These are phyloP conservation scores for Strigamia maritima DNA, from an alignment of 2,888 invertebrate genomes.

Conservation along the genomic window DNA sequence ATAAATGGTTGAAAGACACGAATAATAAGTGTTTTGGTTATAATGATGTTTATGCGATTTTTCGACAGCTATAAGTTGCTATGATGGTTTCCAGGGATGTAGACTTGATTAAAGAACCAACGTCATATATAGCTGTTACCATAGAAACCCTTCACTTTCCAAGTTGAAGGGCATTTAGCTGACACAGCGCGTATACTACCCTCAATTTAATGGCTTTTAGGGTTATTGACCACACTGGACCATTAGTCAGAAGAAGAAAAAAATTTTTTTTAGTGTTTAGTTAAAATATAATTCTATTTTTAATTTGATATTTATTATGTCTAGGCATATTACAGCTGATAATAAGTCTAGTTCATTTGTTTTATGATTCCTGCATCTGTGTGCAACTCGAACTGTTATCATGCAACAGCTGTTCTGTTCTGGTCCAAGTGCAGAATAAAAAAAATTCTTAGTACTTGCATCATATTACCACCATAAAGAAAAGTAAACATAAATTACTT, in stretches of 20 bases:
- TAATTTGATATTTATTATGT: background rate
- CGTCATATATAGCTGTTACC: background rate
- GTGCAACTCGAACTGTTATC: background rate
- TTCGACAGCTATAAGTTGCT: background rate
- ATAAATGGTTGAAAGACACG: too few species aligned
- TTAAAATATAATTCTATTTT: too few species aligned
- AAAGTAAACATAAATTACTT: background rate
- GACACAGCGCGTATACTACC: background rate
- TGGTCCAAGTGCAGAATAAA: too few species aligned
- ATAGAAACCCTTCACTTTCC: background rate
- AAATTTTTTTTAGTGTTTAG: too few species aligned
- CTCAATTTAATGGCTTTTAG: background rate
- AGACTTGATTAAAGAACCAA: background rate
- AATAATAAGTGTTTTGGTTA: background rate
- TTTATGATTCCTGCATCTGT: background rate
- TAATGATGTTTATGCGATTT: background rate
- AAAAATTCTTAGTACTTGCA: too few species aligned
- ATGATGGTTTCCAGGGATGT: background rate
- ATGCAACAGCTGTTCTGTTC: background rate
- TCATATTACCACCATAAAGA: too few species aligned
- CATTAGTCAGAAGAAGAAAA: too few species aligned
- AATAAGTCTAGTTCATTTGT: background rate
- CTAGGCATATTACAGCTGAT: background rate
- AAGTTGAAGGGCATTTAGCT: background rate
- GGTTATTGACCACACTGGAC: background rate